Base-by-base conservation (phyloP, 2,888 invertebrate genomes). In the Pollenia amentaria region DNA sequence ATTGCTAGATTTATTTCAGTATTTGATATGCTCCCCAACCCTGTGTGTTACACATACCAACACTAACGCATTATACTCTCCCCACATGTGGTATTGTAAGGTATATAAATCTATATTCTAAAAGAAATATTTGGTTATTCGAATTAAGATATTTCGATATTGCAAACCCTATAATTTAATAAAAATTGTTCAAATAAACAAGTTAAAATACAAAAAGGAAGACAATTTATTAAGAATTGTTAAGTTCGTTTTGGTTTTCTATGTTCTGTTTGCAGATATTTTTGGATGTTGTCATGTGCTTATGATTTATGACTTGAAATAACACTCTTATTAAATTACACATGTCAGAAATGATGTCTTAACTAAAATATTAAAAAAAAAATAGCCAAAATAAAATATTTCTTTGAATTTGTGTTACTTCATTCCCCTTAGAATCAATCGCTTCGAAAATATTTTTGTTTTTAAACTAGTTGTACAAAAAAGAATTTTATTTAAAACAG, bases 291-390 rank as follows among this genome's bases (percentile, higher is more conserved):
- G 57, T 44, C 76, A 65, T 65, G 65, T 21, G n/a, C 55, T 72
- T 77, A 77, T 77, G 76, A 77, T 65, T 77, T 65, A 77, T 77
- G 65, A 44, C 18, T 21, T 10, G 21, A 10, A 77, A 53, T 76
- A 53, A 64, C 10, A 53, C 11, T 76, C 38, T 42, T 64, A 72
- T 72, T 72, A 72, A 72, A 72, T 72, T 72, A 72, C 70, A 69
- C 55, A 72, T 72, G 70, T 53, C 70, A 70, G 55, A 65, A 18
- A n/a, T 65, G 21, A 2, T 57, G 18, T 53, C 40, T 14, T 21
- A 6, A 29, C 4, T 29, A 29, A 76, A 40, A 64, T 40, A 46
- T 51, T n/a, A 55, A 4, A 72, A 46, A 21, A 29, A 29, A 29
- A 29, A 29, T 29, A 6, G 11, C 21, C 4, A 55, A 10, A 53